Percentiles rank a stretch among this genome's conserved stretches.
Conservation (phyloP, 2,113 vertebrate genomes). For the Phodopus roborovskii region DNA sequence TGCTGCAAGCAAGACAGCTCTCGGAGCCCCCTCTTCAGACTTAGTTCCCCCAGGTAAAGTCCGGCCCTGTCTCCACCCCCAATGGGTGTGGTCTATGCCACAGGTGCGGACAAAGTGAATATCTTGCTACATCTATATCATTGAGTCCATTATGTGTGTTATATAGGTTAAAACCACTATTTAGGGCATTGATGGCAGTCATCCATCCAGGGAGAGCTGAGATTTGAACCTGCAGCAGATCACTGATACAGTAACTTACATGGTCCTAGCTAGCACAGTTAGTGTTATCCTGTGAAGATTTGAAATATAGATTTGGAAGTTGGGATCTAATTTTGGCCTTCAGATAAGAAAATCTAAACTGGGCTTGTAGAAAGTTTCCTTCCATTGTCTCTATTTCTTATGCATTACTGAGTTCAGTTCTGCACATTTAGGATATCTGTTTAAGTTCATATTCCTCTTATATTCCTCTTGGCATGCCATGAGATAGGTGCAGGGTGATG, state of each 20-base stretch:
- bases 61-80: no score
- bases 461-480: not conserved
- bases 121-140: not conserved
- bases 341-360: slow-evolving; percentile 12
- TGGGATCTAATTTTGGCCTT: not conserved
- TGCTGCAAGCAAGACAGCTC: no score
- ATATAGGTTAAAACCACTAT: slow-evolving; percentile 19
- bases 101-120: no score
- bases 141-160: not conserved
- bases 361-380: not conserved
- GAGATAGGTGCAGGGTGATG: not conserved
- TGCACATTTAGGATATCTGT: not conserved
- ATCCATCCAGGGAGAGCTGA: not conserved
- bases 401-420: not conserved
- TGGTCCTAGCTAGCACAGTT: not conserved
- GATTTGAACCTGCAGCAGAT: slow-evolving; percentile 34
- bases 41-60: no score
- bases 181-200: not conserved
- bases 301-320: slow-evolving; percentile 36
- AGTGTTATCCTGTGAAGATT: not conserved
- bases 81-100: no score
- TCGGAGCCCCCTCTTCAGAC: no score
- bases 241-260: not conserved
- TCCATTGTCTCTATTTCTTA: not conserved
- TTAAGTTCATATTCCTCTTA: not conserved